Conservation (phyloP, 2,113 vertebrate genomes). For the Promerops cafer region DNA sequence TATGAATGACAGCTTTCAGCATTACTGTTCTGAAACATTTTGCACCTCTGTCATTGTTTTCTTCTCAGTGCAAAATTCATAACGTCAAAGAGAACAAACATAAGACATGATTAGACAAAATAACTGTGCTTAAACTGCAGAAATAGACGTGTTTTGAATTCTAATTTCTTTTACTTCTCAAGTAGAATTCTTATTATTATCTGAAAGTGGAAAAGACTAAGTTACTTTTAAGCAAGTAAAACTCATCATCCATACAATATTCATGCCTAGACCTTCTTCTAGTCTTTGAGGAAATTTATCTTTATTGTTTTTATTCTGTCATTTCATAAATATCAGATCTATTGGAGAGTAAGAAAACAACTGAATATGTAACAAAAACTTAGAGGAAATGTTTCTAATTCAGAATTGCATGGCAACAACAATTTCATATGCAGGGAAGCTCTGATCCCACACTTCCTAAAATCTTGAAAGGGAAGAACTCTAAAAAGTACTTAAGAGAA, state of each 20-base stretch:
- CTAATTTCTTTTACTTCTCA: neutral
- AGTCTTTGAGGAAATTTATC: neutral
- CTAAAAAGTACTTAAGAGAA: neutral
- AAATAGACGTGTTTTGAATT: neutral
- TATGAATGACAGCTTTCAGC: conserved; percentile 2
- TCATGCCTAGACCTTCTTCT: neutral
- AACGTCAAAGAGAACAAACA: neutral
- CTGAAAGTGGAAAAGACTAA: neutral
- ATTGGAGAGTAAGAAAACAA: neutral
- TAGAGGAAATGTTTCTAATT: neutral
- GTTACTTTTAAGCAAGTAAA: neutral
- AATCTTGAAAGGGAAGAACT: neutral
- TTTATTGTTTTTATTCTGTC: neutral
- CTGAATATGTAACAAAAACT: neutral
- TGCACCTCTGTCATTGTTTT: neutral
- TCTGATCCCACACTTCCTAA: neutral
- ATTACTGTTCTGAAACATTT: neutral
- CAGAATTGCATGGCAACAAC: neutral
- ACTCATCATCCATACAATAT: neutral
- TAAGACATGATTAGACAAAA: conserved; percentile 10
- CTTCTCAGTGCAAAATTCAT: neutral
- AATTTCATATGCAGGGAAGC: neutral
- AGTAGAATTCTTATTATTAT: neutral
- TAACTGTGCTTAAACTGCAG: neutral
- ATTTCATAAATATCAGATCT: neutral